These are phyloP conservation scores for Polydrusus tereticollis DNA, from an alignment of 2,888 invertebrate species.

Conservation along the genomic window DNA sequence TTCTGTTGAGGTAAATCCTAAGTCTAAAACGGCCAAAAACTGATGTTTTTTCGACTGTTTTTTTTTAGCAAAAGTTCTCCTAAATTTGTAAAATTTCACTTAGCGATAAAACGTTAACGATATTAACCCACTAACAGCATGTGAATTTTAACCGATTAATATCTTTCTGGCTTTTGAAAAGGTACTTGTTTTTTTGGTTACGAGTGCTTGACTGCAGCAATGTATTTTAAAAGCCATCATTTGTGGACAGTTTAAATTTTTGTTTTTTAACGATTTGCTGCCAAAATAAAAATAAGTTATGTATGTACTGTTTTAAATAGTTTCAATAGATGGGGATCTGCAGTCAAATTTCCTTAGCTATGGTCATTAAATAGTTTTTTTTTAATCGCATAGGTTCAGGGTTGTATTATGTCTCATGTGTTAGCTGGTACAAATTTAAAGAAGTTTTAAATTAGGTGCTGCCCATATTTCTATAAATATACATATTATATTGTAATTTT, in stretches of 20 bases:
- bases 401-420: too few relatives aligned
- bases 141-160: conserved; percentile 30
- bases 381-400: too few relatives aligned
- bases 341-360: too few relatives aligned
- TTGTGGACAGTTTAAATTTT: conserved; percentile 42
- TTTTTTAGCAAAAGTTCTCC: background rate
- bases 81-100: conserved; percentile 1
- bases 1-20: too few relatives aligned
- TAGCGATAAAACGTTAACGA: conserved; percentile 31
- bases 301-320: background rate
- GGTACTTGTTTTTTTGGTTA: conserved; percentile 7
- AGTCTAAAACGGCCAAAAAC: too few relatives aligned
- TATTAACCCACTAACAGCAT: conserved; percentile 55
- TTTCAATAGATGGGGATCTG: background rate
- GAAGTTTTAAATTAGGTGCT: too few relatives aligned
- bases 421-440: too few relatives aligned
- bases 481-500: too few relatives aligned
- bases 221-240: conserved; percentile 38
- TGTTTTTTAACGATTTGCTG: background rate
- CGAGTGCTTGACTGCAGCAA: conserved; percentile 11
- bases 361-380: too few relatives aligned
- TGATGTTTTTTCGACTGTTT: background rate
- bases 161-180: conserved; percentile 6
- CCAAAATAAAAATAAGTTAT: conserved; percentile 46
- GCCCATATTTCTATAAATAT: too few relatives aligned